Evolutionary conservation across 2,888 invertebrate species (phyloP).

Genomic region (Sesia bembeciformis): DNA sequence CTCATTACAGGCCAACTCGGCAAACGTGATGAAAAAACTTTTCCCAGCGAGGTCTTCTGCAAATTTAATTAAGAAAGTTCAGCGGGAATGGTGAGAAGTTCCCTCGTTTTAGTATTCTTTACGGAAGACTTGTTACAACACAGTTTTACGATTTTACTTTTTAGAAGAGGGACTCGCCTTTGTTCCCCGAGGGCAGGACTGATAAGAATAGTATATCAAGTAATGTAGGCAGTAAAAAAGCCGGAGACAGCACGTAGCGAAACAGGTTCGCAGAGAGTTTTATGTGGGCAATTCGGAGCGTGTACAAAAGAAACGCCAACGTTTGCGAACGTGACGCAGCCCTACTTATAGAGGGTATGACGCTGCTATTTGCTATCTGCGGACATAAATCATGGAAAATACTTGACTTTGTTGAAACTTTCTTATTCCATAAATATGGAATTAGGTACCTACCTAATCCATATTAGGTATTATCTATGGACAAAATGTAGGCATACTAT

Average conservation of each 20-base stretch:
- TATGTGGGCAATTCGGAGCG: conserved; percentile 68
- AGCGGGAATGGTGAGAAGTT: conserved; percentile 17
- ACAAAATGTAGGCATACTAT: too few species aligned
- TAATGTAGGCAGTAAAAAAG: conserved; percentile 58
- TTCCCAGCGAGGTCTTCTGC: conserved; percentile 59
- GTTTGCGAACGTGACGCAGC: conserved; percentile 44
- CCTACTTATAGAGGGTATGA: too few species aligned
- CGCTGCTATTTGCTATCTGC: too few species aligned
- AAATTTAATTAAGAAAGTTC: conserved; percentile 66
- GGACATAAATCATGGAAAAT: too few species aligned
- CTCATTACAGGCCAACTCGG: conserved; percentile 53
- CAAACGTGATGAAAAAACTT: conserved; percentile 68
- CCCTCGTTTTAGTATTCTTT: conserved; percentile 17
- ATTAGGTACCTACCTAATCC: too few species aligned
- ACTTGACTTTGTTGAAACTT: too few species aligned
- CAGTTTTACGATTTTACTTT: conserved; percentile 53
- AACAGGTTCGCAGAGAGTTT: conserved; percentile 56
- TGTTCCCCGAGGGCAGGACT: conserved; percentile 31
- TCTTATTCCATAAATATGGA: too few species aligned
- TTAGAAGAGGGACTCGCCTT: conserved; percentile 27
- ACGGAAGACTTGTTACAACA: conserved; percentile 29
- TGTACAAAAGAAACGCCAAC: conserved; percentile 70
- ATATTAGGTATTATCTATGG: too few species aligned
- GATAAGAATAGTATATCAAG: conserved; percentile 58
- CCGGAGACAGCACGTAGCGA: conserved; percentile 63